Evolutionary conservation across 2,888 invertebrate genomes (phyloP), one percentile per base, ranked within the genome.

Genomic region (Cenopis cana): DNA sequence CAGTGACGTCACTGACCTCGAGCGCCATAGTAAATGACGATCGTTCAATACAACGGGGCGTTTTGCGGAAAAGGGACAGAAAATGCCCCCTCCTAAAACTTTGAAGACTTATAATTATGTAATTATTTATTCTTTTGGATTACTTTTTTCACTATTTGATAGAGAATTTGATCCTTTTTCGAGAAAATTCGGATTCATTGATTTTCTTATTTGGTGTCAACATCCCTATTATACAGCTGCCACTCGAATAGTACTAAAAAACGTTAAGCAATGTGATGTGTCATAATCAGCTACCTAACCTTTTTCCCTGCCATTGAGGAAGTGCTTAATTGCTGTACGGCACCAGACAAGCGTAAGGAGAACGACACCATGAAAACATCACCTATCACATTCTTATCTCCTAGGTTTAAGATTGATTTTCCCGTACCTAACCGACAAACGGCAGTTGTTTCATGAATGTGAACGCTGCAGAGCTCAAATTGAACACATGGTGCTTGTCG

Each of bases 251-350:
- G 29, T 55, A 60, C 49, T 54, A 46, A 49, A 11, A 67, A 61
- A 36, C 38, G 49, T 36, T 67, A 61, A 61, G 24, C 36, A 61
- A 61, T 29, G 38, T 46, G 49, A 54, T 80, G 81, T 82, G 81
- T 82, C 81, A 84, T 84, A 85, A 86, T 86, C 83, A 84, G 82
- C 82, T 79, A 80, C 82, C 82, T 81, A 81, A 79, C 81, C 78
- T 82, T 76, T 80, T 81, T 80, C 62, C 74, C 77, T 76, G 74
- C 77, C 80, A 80, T 82, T 80, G 79, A 82, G 84, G 82, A 85
- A 85, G 77, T 82, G 79, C 81, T 82, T 87, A 85, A 87, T 86
- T 85, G 83, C 85, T 78, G 79, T 82, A 79, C 79, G 55, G 54
- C 60, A 65, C 14, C 69, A 69, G 60, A 73, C 74, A 80, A 74